Percentiles rank a stretch among this genome's conserved stretches.
Evolutionary conservation across 2,888 invertebrate genomes (phyloP).

Genomic region (Liodrosophila aerea): DNA sequence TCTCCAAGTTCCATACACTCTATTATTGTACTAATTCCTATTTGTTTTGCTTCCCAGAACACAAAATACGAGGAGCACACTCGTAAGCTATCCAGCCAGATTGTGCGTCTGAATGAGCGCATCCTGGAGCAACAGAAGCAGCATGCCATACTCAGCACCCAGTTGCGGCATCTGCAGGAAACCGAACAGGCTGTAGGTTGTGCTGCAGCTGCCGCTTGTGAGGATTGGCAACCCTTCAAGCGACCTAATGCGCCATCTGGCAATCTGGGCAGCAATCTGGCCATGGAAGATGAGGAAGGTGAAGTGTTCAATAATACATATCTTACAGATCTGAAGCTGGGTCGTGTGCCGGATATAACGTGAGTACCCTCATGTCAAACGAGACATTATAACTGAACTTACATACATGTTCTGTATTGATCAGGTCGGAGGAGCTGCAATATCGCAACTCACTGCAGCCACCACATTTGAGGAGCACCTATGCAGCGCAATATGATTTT

Average conservation of each 20-base stretch:
- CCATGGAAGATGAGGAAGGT: conserved; percentile 93
- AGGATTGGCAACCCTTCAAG: conserved; percentile 59
- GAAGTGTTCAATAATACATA: conserved; percentile 92
- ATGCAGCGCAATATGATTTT: conserved; percentile 90
- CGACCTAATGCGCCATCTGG: conserved; percentile 57
- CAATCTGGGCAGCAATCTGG: conserved; percentile 83
- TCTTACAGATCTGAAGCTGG: conserved; percentile 86
- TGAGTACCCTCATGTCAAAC: conserved; percentile 27
- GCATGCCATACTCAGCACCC: conserved; percentile 77
- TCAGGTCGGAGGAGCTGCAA: conserved; percentile 87
- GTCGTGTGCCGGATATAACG: conserved; percentile 82
- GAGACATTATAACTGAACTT: neutral
- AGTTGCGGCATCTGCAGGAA: conserved; percentile 74
- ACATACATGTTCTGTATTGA: neutral
- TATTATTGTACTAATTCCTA: too few relatives aligned
- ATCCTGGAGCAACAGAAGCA: conserved; percentile 81
- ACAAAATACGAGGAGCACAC: conserved; percentile 79
- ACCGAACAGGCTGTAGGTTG: conserved; percentile 7
- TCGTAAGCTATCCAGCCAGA: conserved; percentile 79
- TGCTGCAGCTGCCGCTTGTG: neutral
- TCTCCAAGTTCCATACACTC: too few relatives aligned
- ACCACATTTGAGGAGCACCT: conserved; percentile 93
- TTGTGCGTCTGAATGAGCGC: conserved; percentile 79
- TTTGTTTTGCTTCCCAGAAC: conserved; percentile 49
- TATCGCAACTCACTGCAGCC: conserved; percentile 91